A percentile compares a stretch with the other conserved stretches of the same genome.
Conservation (phyloP, 2,888 invertebrate genomes). For the Melanostoma scalare region DNA sequence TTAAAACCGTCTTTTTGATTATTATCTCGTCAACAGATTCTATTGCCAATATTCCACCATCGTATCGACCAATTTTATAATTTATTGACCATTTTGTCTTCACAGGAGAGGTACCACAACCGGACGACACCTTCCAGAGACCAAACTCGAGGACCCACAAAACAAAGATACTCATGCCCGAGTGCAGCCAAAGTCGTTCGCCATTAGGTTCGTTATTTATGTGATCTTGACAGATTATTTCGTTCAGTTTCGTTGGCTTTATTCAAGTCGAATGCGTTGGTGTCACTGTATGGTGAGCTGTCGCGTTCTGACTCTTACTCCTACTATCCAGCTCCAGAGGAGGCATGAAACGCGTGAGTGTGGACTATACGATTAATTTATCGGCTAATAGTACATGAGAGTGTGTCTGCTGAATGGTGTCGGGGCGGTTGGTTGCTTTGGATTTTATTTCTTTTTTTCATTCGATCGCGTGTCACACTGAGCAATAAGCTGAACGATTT, state of each 20-base stretch:
- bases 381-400: constrained; percentile 66
- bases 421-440: constrained; percentile 34
- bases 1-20: constrained; percentile 50
- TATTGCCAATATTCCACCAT: constrained; percentile 69
- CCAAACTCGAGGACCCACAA: neutral
- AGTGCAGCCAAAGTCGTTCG: constrained; percentile 65
- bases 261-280: constrained; percentile 59
- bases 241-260: constrained; percentile 68
- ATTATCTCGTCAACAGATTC: constrained; percentile 70
- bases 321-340: constrained; percentile 78
- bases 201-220: constrained; percentile 73
- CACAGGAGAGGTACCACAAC: constrained; percentile 14
- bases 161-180: constrained; percentile 10
- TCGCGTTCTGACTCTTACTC: constrained; percentile 74
- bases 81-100: constrained; percentile 66
- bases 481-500: constrained; percentile 61
- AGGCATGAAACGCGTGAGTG: constrained; percentile 66
- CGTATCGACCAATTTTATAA: constrained; percentile 56
- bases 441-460: constrained; percentile 30
- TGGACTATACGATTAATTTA: constrained; percentile 71
- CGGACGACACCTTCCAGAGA: constrained; percentile 60
- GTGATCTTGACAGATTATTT: constrained; percentile 73
- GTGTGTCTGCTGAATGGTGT: constrained; percentile 45
- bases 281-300: constrained; percentile 61
- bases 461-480: constrained; percentile 68